Base-by-base conservation (phyloP, 2,113 vertebrate species). In the Calyptommatus sinebrachiatus region DNA sequence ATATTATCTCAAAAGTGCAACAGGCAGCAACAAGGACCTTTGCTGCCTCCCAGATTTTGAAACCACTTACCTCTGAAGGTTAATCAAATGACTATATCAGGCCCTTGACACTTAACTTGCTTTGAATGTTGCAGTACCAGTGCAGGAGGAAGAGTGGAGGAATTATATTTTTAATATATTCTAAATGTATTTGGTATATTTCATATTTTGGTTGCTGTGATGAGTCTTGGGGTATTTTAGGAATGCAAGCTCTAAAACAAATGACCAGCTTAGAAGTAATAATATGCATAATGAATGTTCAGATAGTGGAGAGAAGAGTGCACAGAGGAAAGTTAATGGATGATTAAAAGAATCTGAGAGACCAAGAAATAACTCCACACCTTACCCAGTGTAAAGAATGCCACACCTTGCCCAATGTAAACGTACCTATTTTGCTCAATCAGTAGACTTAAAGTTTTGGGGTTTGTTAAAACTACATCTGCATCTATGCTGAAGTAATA, bases 381-480 rank as follows among this genome's bases (percentile, higher is more conserved):
- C 14, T 50, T 50, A 14, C 67, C 26, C 21, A 7, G 29, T n/a
- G 10, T 8, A n/a, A 11, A n/a, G 35, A 73, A 63, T 16, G 26
- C 41, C 28, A 24, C 31, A 22, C 3, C 20, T 8, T 4, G 3
- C 48, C 46, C 35, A 20, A 7, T 6, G 66, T 41, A 73, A 85
- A 22, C 84, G 77, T 94, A 99, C 98, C 98, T 99, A 97, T 99
- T 99, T 93, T 99, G 97, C 91, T 99, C 97, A 29, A 99, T 96
- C 87, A 99, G 92, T 82, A 98, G 92, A 92, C 96, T 97, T 93
- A 99, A 93, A 11, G 97, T 98, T 90, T 95, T 96, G 0, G 92
- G 92, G 88, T 99, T 99, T 90, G 97, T 99, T 87, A 99, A 90
- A 88, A 97, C 96, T 1, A 99, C 98, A 83, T 99, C 97, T 12